Conservation (phyloP, 2,113 vertebrate species). For the Myiopsitta monachus region DNA sequence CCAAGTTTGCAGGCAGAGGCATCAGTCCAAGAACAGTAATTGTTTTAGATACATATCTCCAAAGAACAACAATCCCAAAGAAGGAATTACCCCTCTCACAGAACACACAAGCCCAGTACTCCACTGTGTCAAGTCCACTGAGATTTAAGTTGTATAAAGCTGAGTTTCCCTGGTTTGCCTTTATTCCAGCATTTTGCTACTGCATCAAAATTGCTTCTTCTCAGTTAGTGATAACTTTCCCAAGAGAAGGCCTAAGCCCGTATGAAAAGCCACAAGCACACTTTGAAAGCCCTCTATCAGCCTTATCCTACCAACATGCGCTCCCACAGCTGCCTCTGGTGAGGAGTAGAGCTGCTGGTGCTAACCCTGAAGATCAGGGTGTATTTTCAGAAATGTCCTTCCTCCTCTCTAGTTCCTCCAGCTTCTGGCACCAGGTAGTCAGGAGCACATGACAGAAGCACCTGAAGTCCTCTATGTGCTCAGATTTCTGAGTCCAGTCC, state of each 20-base stretch:
- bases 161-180: not conserved
- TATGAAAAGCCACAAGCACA: not conserved
- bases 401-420: not conserved
- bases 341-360: not conserved
- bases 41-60: not conserved
- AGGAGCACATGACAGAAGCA: not conserved
- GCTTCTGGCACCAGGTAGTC: not conserved
- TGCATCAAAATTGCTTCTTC: not conserved
- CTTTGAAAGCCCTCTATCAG: not conserved
- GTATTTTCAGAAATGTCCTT: not conserved
- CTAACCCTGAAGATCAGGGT: not conserved
- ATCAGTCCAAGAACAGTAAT: not conserved
- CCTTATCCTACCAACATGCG: not conserved
- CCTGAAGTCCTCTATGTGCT: not conserved
- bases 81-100: not conserved
- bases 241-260: not conserved
- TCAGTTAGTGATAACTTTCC: not conserved
- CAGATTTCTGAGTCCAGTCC: not conserved
- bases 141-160: not conserved
- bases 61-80: not conserved
- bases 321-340: fast-evolving
- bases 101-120: not conserved
- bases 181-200: not conserved
- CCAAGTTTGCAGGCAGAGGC: not conserved
- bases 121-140: not conserved